A percentile compares a stretch with the other conserved stretches of the same genome.
These are phyloP conservation scores for Gryon sp. DNA, from an alignment of 1,140 invertebrate species.

Conservation along the genomic window DNA sequence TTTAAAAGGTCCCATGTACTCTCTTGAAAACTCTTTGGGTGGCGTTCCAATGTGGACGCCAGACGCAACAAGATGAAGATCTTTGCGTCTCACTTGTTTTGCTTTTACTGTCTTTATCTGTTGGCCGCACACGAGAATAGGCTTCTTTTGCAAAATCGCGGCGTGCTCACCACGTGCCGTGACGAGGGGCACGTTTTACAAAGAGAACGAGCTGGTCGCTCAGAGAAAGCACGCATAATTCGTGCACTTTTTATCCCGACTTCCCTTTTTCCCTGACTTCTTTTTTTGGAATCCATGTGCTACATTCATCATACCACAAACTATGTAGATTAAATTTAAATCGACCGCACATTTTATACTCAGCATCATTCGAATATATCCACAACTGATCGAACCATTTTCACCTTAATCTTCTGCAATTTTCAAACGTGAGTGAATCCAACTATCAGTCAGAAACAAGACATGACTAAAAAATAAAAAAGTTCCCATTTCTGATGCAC, in stretches of 20 bases:
- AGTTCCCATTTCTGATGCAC: too few relatives aligned
- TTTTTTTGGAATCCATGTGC: slow-evolving; percentile 11
- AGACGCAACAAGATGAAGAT: slow-evolving; percentile 65
- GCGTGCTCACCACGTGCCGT: slow-evolving; percentile 66
- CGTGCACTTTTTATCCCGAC: slow-evolving; percentile 31
- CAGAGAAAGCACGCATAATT: slow-evolving; percentile 55
- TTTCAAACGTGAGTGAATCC: too few relatives aligned
- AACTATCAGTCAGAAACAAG: too few relatives aligned
- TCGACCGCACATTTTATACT: slow-evolving; percentile 29
- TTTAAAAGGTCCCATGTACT: slow-evolving; percentile 49
- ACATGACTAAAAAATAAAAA: too few relatives aligned
- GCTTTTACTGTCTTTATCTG: slow-evolving; percentile 38
- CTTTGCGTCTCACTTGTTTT: slow-evolving; percentile 46
- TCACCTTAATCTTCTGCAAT: too few relatives aligned
- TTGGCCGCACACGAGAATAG: slow-evolving; percentile 30
- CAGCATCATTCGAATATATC: slow-evolving; percentile 4
- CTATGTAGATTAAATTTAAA: slow-evolving; percentile 61
- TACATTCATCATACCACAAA: slow-evolving; percentile 59
- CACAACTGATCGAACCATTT: slow-evolving; percentile 34
- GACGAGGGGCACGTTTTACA: slow-evolving; percentile 55
- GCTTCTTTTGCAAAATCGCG: slow-evolving; percentile 29
- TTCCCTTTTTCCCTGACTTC: slow-evolving; percentile 3
- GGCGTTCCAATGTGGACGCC: slow-evolving; percentile 65
- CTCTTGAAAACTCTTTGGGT: slow-evolving; percentile 63
- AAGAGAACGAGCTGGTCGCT: slow-evolving; percentile 45